Conservation (phyloP, 2,113 vertebrate genomes). For the Diphyllodes magnificus region DNA sequence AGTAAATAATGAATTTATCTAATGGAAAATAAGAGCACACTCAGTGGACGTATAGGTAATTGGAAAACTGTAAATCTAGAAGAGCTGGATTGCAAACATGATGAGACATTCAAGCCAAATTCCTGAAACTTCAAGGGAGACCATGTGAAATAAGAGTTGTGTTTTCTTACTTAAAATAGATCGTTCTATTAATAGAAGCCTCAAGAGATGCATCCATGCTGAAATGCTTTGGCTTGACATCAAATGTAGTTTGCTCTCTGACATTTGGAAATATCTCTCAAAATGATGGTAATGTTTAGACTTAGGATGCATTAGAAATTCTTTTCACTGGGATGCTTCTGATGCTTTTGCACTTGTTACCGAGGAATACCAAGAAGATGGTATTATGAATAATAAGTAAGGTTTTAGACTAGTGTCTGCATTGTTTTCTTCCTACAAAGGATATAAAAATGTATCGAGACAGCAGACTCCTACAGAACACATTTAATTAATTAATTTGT, state of each 20-base stretch:
- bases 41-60: neutral
- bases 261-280: neutral
- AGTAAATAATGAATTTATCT: neutral
- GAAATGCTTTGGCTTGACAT: conserved; percentile 3
- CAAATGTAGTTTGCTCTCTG: conserved; percentile 22
- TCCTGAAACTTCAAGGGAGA: neutral
- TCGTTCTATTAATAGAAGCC: neutral
- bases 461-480: neutral
- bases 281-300: neutral
- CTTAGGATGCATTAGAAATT: neutral
- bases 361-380: neutral
- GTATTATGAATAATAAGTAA: neutral
- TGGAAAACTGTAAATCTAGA: neutral
- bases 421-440: conserved; percentile 2
- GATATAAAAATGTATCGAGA: neutral
- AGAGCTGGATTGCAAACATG: neutral
- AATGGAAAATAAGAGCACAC: neutral
- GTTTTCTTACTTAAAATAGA: neutral
- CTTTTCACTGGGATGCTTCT: neutral
- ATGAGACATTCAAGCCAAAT: neutral
- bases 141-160: neutral
- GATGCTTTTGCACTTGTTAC: neutral
- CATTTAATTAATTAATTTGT: conserved; percentile 26
- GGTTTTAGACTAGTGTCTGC: neutral
- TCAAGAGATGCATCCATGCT: neutral